These are phyloP conservation scores for Ellobium chinense DNA, from an alignment of 2,888 invertebrate genomes.

Conservation along the genomic window DNA sequence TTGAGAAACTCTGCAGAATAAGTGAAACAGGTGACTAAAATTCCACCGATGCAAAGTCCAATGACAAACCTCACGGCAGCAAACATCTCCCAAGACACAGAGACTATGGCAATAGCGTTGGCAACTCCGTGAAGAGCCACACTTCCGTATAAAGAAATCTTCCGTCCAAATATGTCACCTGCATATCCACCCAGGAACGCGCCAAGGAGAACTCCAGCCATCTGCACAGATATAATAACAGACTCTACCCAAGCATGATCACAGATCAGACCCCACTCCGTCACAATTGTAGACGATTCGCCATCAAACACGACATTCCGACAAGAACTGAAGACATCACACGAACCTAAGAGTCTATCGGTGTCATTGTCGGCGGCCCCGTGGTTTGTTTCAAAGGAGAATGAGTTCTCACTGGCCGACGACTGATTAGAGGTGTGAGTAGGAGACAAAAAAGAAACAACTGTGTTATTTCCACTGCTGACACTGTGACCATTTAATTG, in stretches of 20 bases:
- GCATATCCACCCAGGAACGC: slow-evolving; percentile 65
- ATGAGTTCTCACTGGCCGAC: too few relatives aligned
- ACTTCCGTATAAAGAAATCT: slow-evolving; percentile 54
- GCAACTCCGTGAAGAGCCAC: slow-evolving; percentile 49
- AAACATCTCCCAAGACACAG: slow-evolving; percentile 63
- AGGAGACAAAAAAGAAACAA: too few relatives aligned
- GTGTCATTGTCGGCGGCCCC: neutral
- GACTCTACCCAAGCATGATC: slow-evolving; percentile 61
- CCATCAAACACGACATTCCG: neutral
- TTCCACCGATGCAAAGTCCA: slow-evolving; percentile 46
- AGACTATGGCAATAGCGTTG: slow-evolving; percentile 57
- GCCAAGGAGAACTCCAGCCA: slow-evolving; percentile 74
- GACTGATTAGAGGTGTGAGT: too few relatives aligned
- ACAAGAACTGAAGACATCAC: neutral
- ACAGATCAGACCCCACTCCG: slow-evolving; percentile 61
- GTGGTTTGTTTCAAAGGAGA: neutral
- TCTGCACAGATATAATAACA: slow-evolving; percentile 72
- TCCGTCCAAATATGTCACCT: slow-evolving; percentile 59
- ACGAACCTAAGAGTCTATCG: neutral
- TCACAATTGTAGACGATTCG: neutral
- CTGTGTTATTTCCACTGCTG: neutral
- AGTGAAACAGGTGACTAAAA: slow-evolving; percentile 41
- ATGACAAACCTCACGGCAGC: slow-evolving; percentile 55
- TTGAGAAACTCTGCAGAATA: slow-evolving; percentile 51
- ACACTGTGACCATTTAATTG: neutral